Conservation (phyloP, 2,797 vertebrate genomes). For the Catharus ustulatus region DNA sequence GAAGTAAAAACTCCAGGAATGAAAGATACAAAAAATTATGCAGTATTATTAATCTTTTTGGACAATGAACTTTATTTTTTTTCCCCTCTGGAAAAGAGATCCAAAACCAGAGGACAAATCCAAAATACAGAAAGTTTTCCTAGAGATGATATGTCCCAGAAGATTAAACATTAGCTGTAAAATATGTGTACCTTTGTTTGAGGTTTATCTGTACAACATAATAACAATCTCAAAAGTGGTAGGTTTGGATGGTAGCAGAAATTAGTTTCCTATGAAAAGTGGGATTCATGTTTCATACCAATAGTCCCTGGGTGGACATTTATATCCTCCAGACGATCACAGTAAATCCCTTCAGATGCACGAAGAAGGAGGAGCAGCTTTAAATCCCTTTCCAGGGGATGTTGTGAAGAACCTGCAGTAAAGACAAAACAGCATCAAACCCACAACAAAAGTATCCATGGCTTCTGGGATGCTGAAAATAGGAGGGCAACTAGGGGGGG, state of each 20-base stretch:
- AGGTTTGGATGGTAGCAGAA: not conserved
- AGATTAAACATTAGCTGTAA: not conserved
- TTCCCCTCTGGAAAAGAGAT: rapidly evolving
- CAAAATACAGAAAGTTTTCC: not conserved
- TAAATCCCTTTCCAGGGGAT: conserved; percentile 68
- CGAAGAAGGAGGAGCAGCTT: conserved; percentile 72
- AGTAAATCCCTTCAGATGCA: conserved; percentile 73
- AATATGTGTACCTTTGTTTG: not conserved
- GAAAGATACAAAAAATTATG: not conserved
- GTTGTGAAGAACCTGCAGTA: conserved; percentile 69
- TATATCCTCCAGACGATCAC: conserved; percentile 69
- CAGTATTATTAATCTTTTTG: not conserved
- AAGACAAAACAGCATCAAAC: not conserved
- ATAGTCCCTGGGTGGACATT: conserved; percentile 70
- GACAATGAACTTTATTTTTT: not conserved
- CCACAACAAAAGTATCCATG: not conserved
- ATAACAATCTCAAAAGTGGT: not conserved
- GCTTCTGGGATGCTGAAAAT: not conserved
- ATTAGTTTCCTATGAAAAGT: not conserved
- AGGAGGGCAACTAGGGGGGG: rapidly evolving
- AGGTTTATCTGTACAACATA: not conserved
- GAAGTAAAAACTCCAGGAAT: not conserved
- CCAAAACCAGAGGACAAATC: not conserved
- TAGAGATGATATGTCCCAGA: not conserved
- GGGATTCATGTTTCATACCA: conserved; percentile 61